Base-by-base conservation (phyloP, 1,140 invertebrate species). In the Drosophila subobscura region DNA sequence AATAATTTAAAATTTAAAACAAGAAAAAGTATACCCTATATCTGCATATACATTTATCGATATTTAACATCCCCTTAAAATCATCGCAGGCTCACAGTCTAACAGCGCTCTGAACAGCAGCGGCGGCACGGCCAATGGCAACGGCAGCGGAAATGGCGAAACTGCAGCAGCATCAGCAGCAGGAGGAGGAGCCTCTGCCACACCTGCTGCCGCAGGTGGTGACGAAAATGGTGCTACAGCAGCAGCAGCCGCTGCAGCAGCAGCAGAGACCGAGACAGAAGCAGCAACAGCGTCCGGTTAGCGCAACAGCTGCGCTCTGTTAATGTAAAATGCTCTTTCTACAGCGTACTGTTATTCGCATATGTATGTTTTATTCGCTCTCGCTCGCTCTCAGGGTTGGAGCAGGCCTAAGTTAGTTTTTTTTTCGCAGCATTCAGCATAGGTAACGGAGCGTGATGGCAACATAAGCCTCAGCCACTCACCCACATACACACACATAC, bases 21-120 rank as follows among this genome's bases (percentile, higher is more conserved):
- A 12, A 12, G 4, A 12, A 37, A 12, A 3, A 37, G 33, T 10
- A 37, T 37, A 12, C 33, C 25, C 5, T 27, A 27, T 37, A 37
- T 27, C 25, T 27, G 16, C 16, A 20, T 20, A 20, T 20, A 20
- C 16, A 37, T 37, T 4, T 37, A 37, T 37, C 33, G 33, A 37
- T 37, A 37, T 37, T 37, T 10, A 12, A 37, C 33, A 37, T 12
- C 10, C 33, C 33, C 10, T 10, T 10, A 12, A 37, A 37, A 37
- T 10, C 33, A 37, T 57, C 27, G 29, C 56, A 86, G 83, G 84
- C 42, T 86, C 83, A n/a, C 83, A 86, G 55, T 86, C 83, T 27
- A 86, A 86, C 75, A 86, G 72, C 75, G 83, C 74, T 50, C 55
- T 86, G 37, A 86, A 88, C 51, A 84, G 53, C 65, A 80, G 60